Evolutionary conservation across 2,888 invertebrate species (phyloP), one percentile per base, ranked within the genome.

Genomic region (Elgonia sp.): DNA sequence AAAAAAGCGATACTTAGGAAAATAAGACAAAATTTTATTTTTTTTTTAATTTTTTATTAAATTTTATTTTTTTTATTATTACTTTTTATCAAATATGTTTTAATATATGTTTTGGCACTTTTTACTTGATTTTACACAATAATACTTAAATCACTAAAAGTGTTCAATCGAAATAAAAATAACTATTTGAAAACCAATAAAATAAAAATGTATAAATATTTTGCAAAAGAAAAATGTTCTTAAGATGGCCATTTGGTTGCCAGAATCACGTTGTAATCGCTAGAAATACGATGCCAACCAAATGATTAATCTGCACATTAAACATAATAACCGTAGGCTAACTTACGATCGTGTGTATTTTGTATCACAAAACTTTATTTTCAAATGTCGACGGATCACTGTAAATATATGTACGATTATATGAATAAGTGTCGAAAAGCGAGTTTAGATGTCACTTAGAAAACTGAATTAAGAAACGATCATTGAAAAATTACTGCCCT

Each of bases 351-450:
- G 69, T 82, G 75, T 69, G 86, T 82, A 83, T 86, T 88, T 88
- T 88, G 75, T 86, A 86, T 86, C 75, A 79, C 79, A 80, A 86
- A 84, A 88, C 62, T 85, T 88, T 86, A 86, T 88, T 88, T 88
- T 84, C 85, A 73, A 88, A 86, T 65, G 80, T 76, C 29, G 29
- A 29, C 29, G 29, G 82, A 88, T 62, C 83, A 84, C 76, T 88
- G 86, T 88, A 88, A 80, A 88, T 86, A 88, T 18, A 72, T 70
- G 63, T 69, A 77, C 57, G 76, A 77, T 65, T 81, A 77, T 12
- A 21, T 40, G 60, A 57, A 65, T 75, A 60, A 70, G 12, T 40
- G 81, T 76, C 63, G 20, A 37, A 87, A 55, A 81, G 70, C 76
- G 77, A 67, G 72, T 18, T 69, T 86, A 81, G 86, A 77, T 76